Base-by-base conservation (phyloP, 2,113 vertebrate genomes). In the Toxotes chatareus region DNA sequence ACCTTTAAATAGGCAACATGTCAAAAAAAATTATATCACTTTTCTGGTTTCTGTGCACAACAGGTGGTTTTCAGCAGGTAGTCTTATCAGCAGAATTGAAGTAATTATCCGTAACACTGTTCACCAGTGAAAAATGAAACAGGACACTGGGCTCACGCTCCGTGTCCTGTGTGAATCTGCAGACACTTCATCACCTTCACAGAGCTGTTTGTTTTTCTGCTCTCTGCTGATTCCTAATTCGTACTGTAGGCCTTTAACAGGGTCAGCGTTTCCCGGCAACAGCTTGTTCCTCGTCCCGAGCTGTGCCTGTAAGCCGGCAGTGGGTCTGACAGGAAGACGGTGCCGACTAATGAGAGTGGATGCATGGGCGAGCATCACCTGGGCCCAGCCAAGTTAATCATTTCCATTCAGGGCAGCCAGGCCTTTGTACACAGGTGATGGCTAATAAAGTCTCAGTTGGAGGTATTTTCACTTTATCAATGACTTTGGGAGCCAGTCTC, bases 181-280 rank as follows among this genome's bases (percentile, higher is more conserved):
- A 36, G 61, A 85, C 67, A 76, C 75, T 84, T 77, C 38, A 60
- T 61, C 46, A 68, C 72, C 70, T 69, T 69, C 64, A 56, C 23
- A 7, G 55, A 73, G 59, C 34, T 81, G 83, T 84, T 86, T 79
- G 46, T 80, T 84, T 60, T 65, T 9, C 56, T 38, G 67, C 65
- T 75, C 59, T 61, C 59, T 61, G 78, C 67, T 65, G 51, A 73
- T 56, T 68, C 64, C 42, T 74, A 64, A 84, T 83, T 78, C 31
- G 5, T 23, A 73, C 49, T 62, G 57, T 51, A 57, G 76, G 36
- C 76, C 31, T 79, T 79, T 64, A 70, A 80, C 46, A 53, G 59
- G 47, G 65, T 59, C 38, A 34, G 46, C 7, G 88, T 92, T 84
- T 79, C 90, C 79, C 65, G 27, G 94, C 86, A 93, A 92, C 92